phyloP scores from a whole-genome alignment of 2,113 vertebrate species.

The Scortum barcoo region DNA sequence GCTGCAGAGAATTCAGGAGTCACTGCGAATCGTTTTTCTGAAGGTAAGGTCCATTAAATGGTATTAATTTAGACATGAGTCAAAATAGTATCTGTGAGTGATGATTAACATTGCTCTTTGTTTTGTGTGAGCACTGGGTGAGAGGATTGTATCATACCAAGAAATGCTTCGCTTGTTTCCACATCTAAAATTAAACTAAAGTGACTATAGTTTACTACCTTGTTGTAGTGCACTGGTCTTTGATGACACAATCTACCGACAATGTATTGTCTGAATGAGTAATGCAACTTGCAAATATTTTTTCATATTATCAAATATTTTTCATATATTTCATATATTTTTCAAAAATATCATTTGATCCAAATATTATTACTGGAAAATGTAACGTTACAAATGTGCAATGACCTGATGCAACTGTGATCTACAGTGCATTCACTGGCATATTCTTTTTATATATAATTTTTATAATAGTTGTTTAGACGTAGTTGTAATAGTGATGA shows the following conservation, averaged over 20 bases:
- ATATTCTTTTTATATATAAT: too few species aligned
- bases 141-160: background rate
- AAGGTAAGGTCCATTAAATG: constrained; percentile 65
- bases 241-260: background rate
- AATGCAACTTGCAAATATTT: background rate
- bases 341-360: background rate
- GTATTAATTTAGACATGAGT: background rate
- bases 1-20: constrained; percentile 55
- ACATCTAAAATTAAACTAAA: too few species aligned
- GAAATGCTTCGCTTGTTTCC: background rate
- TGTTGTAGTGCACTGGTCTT: background rate
- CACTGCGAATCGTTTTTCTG: constrained; percentile 68
- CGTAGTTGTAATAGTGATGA: background rate
- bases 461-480: background rate
- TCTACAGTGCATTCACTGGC: background rate
- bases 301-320: too few species aligned
- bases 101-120: background rate
- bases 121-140: background rate
- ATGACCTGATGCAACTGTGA: background rate
- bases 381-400: background rate
- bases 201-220: background rate
- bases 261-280: background rate
- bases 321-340: background rate
- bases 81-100: background rate
- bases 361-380: background rate